phyloP scores from a whole-genome alignment of 2,113 vertebrate genomes.

The Rallus limicola region DNA sequence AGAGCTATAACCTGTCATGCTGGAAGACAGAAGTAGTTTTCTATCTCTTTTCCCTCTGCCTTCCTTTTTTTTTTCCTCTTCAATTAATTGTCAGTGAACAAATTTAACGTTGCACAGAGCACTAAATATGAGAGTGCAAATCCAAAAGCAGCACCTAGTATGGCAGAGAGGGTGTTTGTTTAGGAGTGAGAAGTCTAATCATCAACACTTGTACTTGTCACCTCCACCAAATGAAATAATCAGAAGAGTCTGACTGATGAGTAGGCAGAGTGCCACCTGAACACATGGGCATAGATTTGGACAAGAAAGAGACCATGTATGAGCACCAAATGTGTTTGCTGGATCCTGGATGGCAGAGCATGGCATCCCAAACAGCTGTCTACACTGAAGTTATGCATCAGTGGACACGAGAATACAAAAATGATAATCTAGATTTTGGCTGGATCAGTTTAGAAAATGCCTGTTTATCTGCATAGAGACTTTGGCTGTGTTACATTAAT shows the following conservation, averaged over 20 bases:
- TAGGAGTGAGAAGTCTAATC: neutral
- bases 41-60: neutral
- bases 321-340: slow-evolving; percentile 15
- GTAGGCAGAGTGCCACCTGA: slow-evolving; percentile 30
- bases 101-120: neutral
- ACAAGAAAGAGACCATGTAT: neutral
- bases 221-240: neutral
- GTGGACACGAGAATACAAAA: neutral
- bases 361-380: neutral
- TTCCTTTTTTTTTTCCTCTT: neutral
- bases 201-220: neutral
- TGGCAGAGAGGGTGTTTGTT: neutral
- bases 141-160: neutral
- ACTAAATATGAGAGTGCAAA: neutral
- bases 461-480: neutral
- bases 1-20: neutral
- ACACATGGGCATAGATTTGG: neutral
- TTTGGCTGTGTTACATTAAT: neutral
- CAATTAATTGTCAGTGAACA: neutral
- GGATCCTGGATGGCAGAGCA: neutral
- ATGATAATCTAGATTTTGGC: neutral
- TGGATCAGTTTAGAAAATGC: neutral
- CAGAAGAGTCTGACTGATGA: neutral
- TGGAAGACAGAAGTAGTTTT: neutral
- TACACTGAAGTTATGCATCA: neutral